A percentile compares a stretch with the other conserved stretches of the same genome.
Evolutionary conservation across 1,140 invertebrate genomes (phyloP).

Genomic region (Drosophila takahashii): DNA sequence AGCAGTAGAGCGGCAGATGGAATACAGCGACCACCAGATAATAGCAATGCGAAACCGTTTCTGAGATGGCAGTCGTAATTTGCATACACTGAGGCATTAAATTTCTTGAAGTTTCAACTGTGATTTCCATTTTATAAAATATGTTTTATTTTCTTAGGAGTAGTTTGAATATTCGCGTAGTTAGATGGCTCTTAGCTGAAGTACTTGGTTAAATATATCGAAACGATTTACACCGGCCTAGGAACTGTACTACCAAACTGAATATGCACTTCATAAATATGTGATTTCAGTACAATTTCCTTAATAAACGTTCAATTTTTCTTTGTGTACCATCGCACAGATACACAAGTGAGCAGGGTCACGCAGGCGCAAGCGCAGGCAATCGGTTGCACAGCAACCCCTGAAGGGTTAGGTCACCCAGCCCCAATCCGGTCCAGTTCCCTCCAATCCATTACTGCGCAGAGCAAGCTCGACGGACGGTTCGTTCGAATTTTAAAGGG

Average conservation of each 20-base stretch:
- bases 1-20: slow-evolving; percentile 18
- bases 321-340: neutral
- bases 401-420: slow-evolving; percentile 19
- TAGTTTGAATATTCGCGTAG: no score
- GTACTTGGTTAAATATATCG: no score
- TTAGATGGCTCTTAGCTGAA: no score
- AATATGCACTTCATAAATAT: no score
- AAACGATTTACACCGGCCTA: no score
- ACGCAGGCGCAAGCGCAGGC: slow-evolving; percentile 17
- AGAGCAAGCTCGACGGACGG: neutral
- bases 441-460: slow-evolving; percentile 43
- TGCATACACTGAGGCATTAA: neutral
- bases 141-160: no score
- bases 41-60: slow-evolving; percentile 3
- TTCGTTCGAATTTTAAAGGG: slow-evolving; percentile 11
- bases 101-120: neutral
- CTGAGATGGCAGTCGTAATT: neutral
- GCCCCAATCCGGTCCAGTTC: slow-evolving; percentile 43
- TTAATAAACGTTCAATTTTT: neutral
- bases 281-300: neutral
- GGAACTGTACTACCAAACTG: no score
- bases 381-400: slow-evolving; percentile 37
- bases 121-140: no score
- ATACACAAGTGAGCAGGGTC: neutral
- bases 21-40: slow-evolving; percentile 1